Evolutionary conservation across 2,888 invertebrate genomes (phyloP), one percentile per base, ranked within the genome.

Genomic region (Ethmia dodecea): DNA sequence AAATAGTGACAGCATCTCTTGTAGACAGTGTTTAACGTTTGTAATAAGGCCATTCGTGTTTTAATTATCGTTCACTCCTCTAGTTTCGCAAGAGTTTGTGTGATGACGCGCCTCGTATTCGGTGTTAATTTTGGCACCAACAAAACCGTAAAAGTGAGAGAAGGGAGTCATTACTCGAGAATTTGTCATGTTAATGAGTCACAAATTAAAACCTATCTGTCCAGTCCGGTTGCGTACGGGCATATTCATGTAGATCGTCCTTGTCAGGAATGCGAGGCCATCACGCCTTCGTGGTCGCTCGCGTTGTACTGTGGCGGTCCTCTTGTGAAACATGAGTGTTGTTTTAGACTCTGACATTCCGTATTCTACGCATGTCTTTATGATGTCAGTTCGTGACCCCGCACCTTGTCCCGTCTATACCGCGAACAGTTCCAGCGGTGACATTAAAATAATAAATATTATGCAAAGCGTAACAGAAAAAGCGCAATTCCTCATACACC

Each of bases 211-310:
- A 33, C 18, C 33, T 35, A 38, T 42, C 28, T 32, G 41, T 45
- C 30, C 37, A 42, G 54, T 55, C 42, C 52, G 51, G 53, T 58
- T 52, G 49, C 48, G 49, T 52, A 51, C 49, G 42, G 48, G 49
- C 48, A 39, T 47, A 50, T 42, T 63, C 63, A 65, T 60, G 18
- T 13, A 49, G 52, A 65, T 70, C 86, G 86, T 86, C 86, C 86
- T 86, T 86, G 86, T 55, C 64, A 77, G 74, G 86, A 86, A 86
- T 86, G 86, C 80, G 86, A 86, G 86, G 86, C 65, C 78, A 73
- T 60, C 76, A 73, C 76, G 81, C 73, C 65, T 67, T 60, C 61
- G 61, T 69, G 60, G 63, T 64, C 69, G 71, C 63, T 62, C 70
- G 73, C 66, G 67, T 60, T 69, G 68, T 67, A 66, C 64, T 59